These are phyloP conservation scores for Centropristis striata DNA, from an alignment of 2,113 vertebrate genomes.

Conservation along the genomic window DNA sequence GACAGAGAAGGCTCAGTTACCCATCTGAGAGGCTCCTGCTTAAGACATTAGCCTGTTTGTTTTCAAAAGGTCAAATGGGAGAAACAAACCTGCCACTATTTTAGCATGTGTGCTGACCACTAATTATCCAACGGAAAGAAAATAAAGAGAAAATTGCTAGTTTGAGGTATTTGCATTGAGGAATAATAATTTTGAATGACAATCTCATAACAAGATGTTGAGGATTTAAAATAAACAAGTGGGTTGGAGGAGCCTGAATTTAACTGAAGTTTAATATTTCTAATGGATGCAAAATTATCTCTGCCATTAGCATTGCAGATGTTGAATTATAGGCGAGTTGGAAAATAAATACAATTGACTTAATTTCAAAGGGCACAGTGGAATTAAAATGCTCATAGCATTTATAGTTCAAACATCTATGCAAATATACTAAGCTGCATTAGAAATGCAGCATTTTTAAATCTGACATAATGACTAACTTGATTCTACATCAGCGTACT, in stretches of 20 bases:
- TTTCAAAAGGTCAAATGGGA: conserved; percentile 69
- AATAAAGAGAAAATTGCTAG: conserved; percentile 39
- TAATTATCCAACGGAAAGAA: conserved; percentile 50
- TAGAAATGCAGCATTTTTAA: background rate
- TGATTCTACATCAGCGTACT: background rate
- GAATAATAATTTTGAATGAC: conserved; percentile 36
- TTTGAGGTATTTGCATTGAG: conserved; percentile 11
- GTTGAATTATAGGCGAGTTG: background rate
- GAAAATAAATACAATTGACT: background rate
- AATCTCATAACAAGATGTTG: conserved; percentile 42
- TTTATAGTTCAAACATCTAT: background rate
- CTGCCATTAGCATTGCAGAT: conserved; percentile 23
- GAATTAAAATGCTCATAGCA: background rate
- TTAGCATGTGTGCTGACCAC: conserved; percentile 42
- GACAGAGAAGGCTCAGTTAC: conserved; percentile 39
- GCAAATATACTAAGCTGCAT: background rate
- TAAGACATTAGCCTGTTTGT: conserved; percentile 68
- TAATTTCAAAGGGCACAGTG: background rate
- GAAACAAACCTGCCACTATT: conserved; percentile 51
- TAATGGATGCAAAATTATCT: conserved; percentile 29
- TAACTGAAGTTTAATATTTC: conserved; percentile 34
- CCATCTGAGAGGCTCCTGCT: conserved; percentile 54
- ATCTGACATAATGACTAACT: background rate
- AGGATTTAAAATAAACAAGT: conserved; percentile 41
- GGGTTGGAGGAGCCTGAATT: conserved; percentile 9